A percentile compares a stretch with the other conserved stretches of the same genome.
Conservation (phyloP, 2,888 invertebrate species). For the Netelia virgata region DNA sequence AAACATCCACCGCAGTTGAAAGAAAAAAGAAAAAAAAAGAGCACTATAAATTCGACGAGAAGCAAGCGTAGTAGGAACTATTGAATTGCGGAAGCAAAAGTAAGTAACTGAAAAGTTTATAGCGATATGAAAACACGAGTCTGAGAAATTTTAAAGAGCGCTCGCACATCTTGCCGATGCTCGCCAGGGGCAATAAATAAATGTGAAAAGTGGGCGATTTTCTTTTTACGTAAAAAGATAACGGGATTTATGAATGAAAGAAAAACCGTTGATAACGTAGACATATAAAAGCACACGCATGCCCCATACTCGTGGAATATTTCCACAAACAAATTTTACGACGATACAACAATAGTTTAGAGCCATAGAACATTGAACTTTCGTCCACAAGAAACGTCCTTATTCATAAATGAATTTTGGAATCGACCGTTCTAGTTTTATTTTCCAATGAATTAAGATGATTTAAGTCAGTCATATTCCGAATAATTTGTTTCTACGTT, state of each 20-base stretch:
- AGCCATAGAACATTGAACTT: neutral
- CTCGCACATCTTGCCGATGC: neutral
- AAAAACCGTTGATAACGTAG: neutral
- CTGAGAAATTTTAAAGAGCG: neutral
- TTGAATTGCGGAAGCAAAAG: neutral
- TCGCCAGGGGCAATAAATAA: too few species aligned
- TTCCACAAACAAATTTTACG: neutral
- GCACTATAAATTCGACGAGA: neutral
- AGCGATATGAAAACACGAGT: too few species aligned
- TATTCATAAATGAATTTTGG: neutral
- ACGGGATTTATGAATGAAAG: neutral
- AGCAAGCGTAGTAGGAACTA: neutral
- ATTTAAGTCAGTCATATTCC: neutral
- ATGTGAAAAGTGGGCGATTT: neutral
- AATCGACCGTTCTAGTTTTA: neutral
- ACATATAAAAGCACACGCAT: neutral
- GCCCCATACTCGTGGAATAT: neutral
- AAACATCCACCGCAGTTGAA: conserved; percentile 5
- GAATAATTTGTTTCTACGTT: too few species aligned
- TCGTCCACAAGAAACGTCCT: neutral
- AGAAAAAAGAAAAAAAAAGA: conserved; percentile 13
- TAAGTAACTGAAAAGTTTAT: neutral
- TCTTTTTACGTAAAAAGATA: neutral
- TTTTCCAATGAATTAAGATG: neutral
- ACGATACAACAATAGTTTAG: neutral